Evolutionary conservation across 2,113 vertebrate genomes (phyloP).

Genomic region (Erythrocercus mccallii): DNA sequence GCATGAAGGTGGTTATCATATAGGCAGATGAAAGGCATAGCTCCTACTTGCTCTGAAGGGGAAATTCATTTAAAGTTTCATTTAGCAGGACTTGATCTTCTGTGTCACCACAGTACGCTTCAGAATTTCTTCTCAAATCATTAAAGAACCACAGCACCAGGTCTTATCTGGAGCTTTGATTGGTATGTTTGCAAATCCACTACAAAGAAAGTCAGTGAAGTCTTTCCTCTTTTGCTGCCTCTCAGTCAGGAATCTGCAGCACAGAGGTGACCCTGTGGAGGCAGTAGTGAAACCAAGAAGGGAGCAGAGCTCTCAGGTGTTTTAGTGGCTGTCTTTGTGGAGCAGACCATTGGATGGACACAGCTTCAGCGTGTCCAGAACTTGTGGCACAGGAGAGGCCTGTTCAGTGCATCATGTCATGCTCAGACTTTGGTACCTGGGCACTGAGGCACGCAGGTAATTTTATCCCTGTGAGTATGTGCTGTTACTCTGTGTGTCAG

Average conservation of each 20-base stretch:
- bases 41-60: not conserved
- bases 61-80: not conserved
- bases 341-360: not conserved
- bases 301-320: not conserved
- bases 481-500: not conserved
- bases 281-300: not conserved
- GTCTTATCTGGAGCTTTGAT: not conserved
- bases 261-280: not conserved
- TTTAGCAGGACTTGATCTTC: constrained; percentile 2
- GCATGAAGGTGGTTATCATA: not conserved
- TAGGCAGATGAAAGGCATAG: not conserved
- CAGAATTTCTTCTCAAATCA: not conserved
- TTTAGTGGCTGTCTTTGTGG: not conserved
- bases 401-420: rapidly evolving
- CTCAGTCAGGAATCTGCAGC: not conserved
- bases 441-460: not conserved
- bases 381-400: not conserved
- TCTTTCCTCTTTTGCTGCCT: not conserved
- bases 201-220: not conserved
- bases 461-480: not conserved
- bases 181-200: not conserved
- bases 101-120: not conserved
- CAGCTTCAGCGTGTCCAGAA: not conserved
- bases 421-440: not conserved
- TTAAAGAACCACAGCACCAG: not conserved